Conservation (phyloP, 2,113 vertebrate genomes). For the Pangasianodon gigas region DNA sequence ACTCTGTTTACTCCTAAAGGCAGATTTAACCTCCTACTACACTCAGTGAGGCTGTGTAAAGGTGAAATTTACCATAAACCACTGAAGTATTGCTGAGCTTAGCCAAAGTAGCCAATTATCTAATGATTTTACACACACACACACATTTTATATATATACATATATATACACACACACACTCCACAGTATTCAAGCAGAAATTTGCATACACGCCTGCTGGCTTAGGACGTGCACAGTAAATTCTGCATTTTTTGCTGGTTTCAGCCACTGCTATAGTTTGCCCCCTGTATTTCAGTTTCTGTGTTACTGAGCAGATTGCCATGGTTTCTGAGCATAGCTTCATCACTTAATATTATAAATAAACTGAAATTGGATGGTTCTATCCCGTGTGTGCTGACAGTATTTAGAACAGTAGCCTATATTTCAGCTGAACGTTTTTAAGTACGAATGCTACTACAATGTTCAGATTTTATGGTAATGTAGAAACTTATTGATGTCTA, state of each 20-base stretch:
- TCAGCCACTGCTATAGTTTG: neutral
- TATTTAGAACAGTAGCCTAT: neutral
- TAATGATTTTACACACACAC: too few species aligned
- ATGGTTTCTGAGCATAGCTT: neutral
- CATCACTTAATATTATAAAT: neutral
- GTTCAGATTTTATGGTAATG: neutral
- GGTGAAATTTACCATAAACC: neutral
- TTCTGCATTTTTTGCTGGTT: neutral
- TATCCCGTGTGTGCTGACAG: too few species aligned
- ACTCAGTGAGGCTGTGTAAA: neutral
- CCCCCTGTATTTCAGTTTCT: neutral
- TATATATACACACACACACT: too few species aligned
- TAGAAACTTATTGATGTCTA: too few species aligned
- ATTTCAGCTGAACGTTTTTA: neutral
- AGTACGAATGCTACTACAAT: neutral
- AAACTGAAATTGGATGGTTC: neutral
- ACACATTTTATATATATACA: too few species aligned
- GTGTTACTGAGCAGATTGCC: neutral
- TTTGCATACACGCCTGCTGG: neutral
- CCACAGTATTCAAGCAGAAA: too few species aligned
- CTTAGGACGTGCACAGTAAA: neutral
- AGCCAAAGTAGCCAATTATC: neutral
- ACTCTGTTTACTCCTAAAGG: neutral
- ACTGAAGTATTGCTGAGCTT: neutral
- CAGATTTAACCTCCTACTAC: neutral